Conservation (phyloP, 2,113 vertebrate species). For the Gopherus flavomarginatus region DNA sequence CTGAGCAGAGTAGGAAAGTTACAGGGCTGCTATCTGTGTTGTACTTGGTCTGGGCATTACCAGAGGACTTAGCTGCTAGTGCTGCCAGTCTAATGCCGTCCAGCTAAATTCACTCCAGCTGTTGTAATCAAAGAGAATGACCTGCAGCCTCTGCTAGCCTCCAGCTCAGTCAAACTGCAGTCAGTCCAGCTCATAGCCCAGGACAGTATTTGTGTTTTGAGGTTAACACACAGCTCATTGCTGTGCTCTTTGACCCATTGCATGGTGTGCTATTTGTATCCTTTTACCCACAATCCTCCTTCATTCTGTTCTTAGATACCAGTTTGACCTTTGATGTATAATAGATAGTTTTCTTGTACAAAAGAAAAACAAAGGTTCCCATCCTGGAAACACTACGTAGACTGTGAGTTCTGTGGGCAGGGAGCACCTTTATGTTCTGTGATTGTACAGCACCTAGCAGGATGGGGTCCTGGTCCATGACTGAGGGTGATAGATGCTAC, state of each 20-base stretch:
- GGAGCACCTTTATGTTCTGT: background rate
- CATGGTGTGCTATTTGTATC: background rate
- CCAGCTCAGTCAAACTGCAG: background rate
- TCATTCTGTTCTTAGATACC: background rate
- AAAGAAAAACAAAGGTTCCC: background rate
- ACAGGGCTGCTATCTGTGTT: background rate
- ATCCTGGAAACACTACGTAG: background rate
- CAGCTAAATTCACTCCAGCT: background rate
- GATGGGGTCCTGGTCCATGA: background rate
- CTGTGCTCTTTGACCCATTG: background rate
- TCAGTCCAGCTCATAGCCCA: background rate
- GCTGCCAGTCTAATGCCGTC: background rate
- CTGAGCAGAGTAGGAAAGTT: background rate
- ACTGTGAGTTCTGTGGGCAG: background rate
- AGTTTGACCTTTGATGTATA: background rate
- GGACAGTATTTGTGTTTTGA: background rate
- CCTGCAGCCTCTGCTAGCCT: background rate
- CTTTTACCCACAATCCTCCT: background rate
- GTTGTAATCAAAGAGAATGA: background rate
- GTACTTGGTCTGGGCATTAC: background rate
- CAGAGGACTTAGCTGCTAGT: background rate
- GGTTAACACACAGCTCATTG: background rate
- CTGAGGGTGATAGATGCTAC: background rate
- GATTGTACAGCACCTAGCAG: background rate
- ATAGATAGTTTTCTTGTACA: background rate